Evolutionary conservation across 1,140 invertebrate species (phyloP), one percentile per base, ranked within the genome.

Genomic region (Scaptomyza graminum): DNA sequence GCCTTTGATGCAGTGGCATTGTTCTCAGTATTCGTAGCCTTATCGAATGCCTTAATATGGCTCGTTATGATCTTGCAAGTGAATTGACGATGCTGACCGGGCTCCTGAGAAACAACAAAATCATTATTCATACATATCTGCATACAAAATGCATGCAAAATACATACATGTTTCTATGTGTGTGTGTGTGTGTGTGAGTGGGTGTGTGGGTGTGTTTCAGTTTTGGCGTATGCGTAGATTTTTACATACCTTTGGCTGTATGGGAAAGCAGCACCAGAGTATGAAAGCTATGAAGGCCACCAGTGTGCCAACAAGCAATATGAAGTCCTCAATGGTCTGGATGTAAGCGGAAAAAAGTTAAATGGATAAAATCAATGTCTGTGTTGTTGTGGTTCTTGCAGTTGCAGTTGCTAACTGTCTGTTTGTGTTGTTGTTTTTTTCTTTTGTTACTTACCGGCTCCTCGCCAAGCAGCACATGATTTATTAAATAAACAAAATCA

Each of bases 281-380:
- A 94, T 92, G 79, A 94, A 94, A 9, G 94, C 94, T 56, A 94
- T 92, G 83, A 94, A 94, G 37, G 94, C 94, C 52, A 94, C 94
- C 65, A 94, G 83, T 11, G 94, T 94, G n/a, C 94, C 94, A 66
- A 94, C 91, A 31, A 94, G 90, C 34, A 94, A 81, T 60, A 94
- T 94, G 59, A 94, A 94, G 90, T 94, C 94, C 91, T 94, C 94
- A 56, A 94, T 93, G 8, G 93, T 93, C 94, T 94, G 88, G 18
- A 57, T 15, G 57, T 39, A 44, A 18, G 11, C 13, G n/a, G 34
- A 43, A 49, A 43, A 47, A 13, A 47, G 47, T 56, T 39, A 12
- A 62, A 25, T 6, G 28, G 5, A 50, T 25, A 55, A n/a, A 60
- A 34, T 43, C 0, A 5, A 28, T 43, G 41, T 28, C 4, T 11